Percentiles rank a stretch among this genome's conserved stretches.
These are phyloP conservation scores for Propithecus deckenii DNA, from an alignment of 2,797 vertebrate species.

Conservation along the genomic window DNA sequence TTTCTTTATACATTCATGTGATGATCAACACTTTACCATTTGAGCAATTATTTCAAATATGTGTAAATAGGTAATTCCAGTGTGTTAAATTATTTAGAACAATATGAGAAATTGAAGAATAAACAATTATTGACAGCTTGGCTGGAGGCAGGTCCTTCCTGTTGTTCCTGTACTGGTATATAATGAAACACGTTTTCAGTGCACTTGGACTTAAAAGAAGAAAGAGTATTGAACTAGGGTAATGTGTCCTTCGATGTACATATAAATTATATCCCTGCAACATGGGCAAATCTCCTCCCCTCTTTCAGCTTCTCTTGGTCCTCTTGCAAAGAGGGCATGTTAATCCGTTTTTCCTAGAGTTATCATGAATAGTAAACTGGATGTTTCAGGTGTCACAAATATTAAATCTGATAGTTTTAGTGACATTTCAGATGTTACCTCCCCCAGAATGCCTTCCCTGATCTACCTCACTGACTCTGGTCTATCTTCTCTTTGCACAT, in stretches of 20 bases:
- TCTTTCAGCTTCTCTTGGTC: neutral
- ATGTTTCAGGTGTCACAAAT: neutral
- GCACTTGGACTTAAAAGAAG: neutral
- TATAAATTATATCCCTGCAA: neutral
- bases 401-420: neutral
- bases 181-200: neutral
- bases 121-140: neutral
- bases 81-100: neutral
- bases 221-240: neutral
- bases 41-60: conserved; percentile 32
- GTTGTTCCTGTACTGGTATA: neutral
- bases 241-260: neutral
- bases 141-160: neutral
- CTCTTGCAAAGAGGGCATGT: neutral
- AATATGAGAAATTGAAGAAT: neutral
- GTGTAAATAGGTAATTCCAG: neutral
- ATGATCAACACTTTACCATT: neutral
- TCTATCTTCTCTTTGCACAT: neutral
- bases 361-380: neutral
- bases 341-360: neutral
- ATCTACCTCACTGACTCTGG: neutral
- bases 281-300: neutral
- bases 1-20: conserved; percentile 7
- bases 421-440: neutral
- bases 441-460: neutral